Percentiles rank a stretch among this genome's conserved stretches.
Conservation (phyloP, 2,113 vertebrate genomes). For the Stictonetta naevosa region DNA sequence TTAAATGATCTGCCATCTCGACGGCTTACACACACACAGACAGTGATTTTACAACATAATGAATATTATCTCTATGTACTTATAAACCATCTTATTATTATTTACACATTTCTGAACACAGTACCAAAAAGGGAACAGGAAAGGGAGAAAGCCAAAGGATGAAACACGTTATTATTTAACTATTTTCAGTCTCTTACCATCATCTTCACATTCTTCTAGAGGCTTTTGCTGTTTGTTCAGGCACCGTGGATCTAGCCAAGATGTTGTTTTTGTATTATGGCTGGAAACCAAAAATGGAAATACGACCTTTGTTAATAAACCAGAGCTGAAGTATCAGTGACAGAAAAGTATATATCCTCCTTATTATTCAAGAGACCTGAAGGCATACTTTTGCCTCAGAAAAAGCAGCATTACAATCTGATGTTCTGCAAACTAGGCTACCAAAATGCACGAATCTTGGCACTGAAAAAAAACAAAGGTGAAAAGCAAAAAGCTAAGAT, state of each 20-base stretch:
- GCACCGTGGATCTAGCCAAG: constrained; percentile 99
- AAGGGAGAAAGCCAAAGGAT: background rate
- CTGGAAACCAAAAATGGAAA: constrained; percentile 80
- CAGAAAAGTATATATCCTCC: background rate
- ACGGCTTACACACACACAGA: background rate
- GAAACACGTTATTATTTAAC: background rate
- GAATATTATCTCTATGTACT: background rate
- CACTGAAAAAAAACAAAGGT: background rate
- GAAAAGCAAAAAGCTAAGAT: background rate
- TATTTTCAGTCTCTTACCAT: constrained; percentile 82
- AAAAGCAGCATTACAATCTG: background rate
- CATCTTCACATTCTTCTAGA: constrained; percentile 99
- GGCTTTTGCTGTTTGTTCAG: constrained; percentile 98
- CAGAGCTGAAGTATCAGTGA: background rate
- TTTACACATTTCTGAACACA: background rate
- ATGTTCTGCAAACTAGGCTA: background rate
- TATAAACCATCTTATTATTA: background rate
- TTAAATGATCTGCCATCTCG: background rate
- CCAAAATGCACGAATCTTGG: background rate
- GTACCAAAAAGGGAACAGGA: background rate
- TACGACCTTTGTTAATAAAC: constrained; percentile 52
- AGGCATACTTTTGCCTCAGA: constrained; percentile 1
- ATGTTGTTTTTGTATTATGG: constrained; percentile 99
- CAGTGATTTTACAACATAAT: background rate
- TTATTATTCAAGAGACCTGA: constrained; percentile 8